Conservation (phyloP, 2,113 vertebrate species). For the Uria lomvia region DNA sequence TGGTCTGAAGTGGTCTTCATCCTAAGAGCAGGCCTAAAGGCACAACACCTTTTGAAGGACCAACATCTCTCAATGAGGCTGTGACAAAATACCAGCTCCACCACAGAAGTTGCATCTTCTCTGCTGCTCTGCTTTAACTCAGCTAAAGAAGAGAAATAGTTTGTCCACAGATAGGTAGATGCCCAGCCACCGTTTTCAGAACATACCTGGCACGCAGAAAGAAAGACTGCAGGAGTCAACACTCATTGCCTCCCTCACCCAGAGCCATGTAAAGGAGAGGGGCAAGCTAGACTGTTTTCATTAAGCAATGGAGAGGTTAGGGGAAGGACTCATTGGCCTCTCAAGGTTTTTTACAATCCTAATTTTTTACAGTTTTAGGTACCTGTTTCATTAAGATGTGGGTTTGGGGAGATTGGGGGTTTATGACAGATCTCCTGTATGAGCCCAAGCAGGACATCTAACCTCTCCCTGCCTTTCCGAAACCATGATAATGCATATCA, state of each 20-base stretch:
- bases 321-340: background rate
- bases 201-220: background rate
- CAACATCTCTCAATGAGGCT: background rate
- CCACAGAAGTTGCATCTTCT: background rate
- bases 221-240: background rate
- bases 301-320: background rate
- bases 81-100: background rate
- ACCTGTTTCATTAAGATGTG: fast-evolving
- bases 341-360: background rate
- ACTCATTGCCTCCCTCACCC: background rate
- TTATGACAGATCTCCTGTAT: background rate
- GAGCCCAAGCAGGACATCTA: background rate
- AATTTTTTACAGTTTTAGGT: background rate
- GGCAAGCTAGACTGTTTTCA: background rate
- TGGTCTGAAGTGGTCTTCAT: background rate
- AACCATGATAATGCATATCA: background rate
- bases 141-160: background rate
- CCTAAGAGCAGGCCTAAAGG: background rate
- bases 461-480: background rate
- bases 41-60: background rate
- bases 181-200: background rate
- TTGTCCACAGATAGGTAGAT: background rate
- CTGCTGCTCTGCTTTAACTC: background rate
- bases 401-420: background rate
- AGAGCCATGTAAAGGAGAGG: background rate